phyloP scores from a whole-genome alignment of 1,140 invertebrate genomes.

The Orchestia grillus region DNA sequence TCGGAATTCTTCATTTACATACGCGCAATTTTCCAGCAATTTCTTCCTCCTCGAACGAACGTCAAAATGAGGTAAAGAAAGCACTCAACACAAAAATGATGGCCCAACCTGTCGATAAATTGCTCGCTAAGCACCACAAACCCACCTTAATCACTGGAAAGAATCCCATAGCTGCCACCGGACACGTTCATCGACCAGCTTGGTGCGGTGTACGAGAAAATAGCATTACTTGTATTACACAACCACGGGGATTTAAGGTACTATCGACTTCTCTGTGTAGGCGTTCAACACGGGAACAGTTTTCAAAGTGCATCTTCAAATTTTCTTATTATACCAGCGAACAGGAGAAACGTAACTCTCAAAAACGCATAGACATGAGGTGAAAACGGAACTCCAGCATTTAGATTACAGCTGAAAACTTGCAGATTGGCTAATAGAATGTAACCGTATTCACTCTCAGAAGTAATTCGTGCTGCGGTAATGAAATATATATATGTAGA shows the following conservation, averaged over 20 bases:
- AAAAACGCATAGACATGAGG: neutral
- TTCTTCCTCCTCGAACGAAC: no score
- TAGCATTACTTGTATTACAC: neutral
- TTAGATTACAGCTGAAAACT: neutral
- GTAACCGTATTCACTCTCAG: neutral
- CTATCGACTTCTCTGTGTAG: neutral
- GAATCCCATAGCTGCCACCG: neutral
- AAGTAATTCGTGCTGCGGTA: neutral
- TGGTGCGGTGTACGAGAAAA: neutral
- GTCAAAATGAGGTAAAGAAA: no score
- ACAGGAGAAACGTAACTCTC: neutral
- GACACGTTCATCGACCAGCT: neutral
- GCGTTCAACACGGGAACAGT: neutral
- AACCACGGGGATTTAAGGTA: neutral
- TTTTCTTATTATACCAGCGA: neutral
- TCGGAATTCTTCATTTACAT: no score
- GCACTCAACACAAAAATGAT: neutral
- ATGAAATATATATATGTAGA: neutral
- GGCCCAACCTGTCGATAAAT: neutral
- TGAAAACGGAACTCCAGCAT: neutral
- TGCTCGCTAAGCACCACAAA: neutral
- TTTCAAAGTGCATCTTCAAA: neutral
- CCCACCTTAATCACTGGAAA: neutral
- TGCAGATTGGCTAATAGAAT: neutral
- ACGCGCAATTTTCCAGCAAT: no score